Evolutionary conservation across 2,888 invertebrate species (phyloP), one percentile per base, ranked within the genome.

Genomic region (Bombyx huttoni): DNA sequence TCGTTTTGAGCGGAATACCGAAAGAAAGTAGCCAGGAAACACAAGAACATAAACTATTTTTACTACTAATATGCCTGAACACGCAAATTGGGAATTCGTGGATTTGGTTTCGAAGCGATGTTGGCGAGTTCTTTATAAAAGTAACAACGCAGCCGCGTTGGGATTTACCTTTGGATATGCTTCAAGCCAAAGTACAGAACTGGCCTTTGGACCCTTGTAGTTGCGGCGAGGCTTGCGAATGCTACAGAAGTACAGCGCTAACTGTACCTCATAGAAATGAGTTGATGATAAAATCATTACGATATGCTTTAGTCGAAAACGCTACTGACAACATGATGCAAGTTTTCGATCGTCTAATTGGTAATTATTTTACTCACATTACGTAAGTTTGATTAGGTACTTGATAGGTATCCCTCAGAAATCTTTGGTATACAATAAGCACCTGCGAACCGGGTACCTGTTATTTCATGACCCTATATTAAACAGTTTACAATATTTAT

Each of bases 191-290:
- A 57, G 66, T 85, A 3, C 63, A 69, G 8, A 63, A 65, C 6
- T 86, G 84, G 86, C 86, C 87, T 1, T 59, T 81, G 56, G 75
- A 79, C 51, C 81, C 83, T 5, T 85, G 85, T 60, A 79, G 72
- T 56, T 86, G 87, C 54, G 86, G 84, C 1, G 84, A 84, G 56
- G 58, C 73, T 8, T 86, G 86, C 57, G 84, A 84, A 58, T 88
- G 87, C 59, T 84, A 82, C 55, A 70, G 84, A 55, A 82, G 80
- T 8, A 73, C 78, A 10, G 62, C 76, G 10, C 55, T 88, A 7
- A 69, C 66, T 63, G 71, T 88, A 55, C 86, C 86, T 5, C 81
- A 86, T 64, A 70, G 74, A n/a, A 87, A 85, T 55, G 83, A 86
- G 1, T 62, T 82, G 12, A 83, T 83, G 82, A 49, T 83, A 1